Base-by-base conservation (phyloP, 2,888 invertebrate species). In the Hydrotaea diabolus region DNA sequence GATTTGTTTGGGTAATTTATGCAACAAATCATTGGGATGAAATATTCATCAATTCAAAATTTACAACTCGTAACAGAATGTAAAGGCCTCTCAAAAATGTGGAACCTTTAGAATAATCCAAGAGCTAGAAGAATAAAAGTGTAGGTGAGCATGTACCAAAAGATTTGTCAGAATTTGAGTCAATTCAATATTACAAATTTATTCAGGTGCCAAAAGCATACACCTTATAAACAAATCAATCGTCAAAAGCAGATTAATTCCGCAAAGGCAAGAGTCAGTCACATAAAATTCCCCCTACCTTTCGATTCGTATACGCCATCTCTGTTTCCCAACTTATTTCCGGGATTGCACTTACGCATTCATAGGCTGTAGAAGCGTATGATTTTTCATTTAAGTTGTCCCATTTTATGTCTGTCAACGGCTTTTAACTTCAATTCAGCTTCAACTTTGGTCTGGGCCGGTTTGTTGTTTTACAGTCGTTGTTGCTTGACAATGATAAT, bases 11-110 rank as follows among this genome's bases (percentile, higher is more conserved):
- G n/a, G 66, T 77, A 72, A 62, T 77, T 74, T 69, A 77, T 80
- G 57, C 73, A 36, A 74, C 87, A 88, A 88, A 88, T 88, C 87
- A 86, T 87, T 87, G 86, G 82, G 82, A 88, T 88, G 88, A 88
- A 88, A 88, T 88, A 89, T 89, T 88, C 88, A 88, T 88, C 87
- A 87, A 86, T 87, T 88, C 85, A 86, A 88, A 86, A 87, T 86
- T 86, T 87, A 86, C 86, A 76, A 72, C 36, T 39, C 49, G 66
- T 81, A 76, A 71, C n/a, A 15, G 43, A 15, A 15, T 43, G 15
- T 15, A 43, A 49, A 49, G 49, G 49, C 49, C n/a, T 49, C n/a
- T 15, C n/a, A n/a, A 7, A n/a, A 49, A 4, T 8, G 11, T 8
- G 7, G 8, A 39, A 13, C 39, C 7, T 39, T 39, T 39, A 39